Percentiles rank a stretch among this genome's conserved stretches.
Conservation (phyloP, 2,113 vertebrate genomes). For the Melanostigma gelatinosum region DNA sequence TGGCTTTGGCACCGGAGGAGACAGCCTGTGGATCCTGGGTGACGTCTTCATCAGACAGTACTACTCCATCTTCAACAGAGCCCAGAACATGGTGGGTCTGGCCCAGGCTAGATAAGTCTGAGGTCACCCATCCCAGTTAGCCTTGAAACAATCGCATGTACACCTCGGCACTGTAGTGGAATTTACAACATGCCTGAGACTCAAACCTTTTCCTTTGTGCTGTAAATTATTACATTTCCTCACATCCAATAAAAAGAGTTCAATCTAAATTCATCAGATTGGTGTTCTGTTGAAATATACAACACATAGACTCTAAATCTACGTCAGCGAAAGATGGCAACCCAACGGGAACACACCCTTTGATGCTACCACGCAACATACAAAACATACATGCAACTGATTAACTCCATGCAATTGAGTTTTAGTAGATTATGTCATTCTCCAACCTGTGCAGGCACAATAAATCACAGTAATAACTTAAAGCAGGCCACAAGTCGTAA, state of each 20-base stretch:
- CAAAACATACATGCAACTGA: background rate
- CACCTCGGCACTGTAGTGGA: background rate
- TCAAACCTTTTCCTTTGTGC: background rate
- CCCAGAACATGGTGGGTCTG: constrained; percentile 72
- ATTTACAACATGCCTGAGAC: background rate
- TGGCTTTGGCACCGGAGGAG: constrained; percentile 45
- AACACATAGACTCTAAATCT: background rate
- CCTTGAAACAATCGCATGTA: background rate
- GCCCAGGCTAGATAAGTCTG: constrained; percentile 45
- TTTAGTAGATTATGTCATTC: background rate
- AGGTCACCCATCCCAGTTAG: background rate
- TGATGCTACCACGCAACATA: background rate
- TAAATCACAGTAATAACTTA: too few species aligned
- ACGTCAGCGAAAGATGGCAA: background rate
- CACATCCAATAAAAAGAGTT: constrained; percentile 35
- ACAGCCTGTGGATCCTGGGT: constrained; percentile 71
- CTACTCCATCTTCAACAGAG: constrained; percentile 72
- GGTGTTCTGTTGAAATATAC: background rate
- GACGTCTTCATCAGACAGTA: constrained; percentile 78
- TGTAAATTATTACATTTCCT: background rate
- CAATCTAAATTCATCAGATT: background rate
- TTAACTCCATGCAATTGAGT: background rate
- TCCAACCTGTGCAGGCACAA: background rate
- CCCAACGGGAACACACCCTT: background rate
- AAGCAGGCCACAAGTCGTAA: too few species aligned